Evolutionary conservation across 2,113 vertebrate genomes (phyloP).

Genomic region (Scopus umbretta): DNA sequence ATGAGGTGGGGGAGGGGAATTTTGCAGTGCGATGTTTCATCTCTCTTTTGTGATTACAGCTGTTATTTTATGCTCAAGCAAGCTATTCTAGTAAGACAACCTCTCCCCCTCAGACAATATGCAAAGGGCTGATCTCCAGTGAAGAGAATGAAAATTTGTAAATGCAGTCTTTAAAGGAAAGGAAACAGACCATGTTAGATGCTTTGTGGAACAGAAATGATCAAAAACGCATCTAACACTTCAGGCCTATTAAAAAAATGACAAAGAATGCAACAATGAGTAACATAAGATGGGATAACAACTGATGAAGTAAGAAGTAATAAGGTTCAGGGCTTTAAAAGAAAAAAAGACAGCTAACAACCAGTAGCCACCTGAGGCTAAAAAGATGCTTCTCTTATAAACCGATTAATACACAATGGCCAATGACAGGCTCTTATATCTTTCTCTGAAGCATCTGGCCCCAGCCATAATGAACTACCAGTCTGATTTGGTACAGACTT

Average conservation of each 20-base stretch:
- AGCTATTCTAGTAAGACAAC: slow-evolving; percentile 45
- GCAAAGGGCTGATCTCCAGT: slow-evolving; percentile 28
- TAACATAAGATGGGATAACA: background rate
- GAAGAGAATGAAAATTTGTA: slow-evolving; percentile 8
- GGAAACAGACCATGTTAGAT: background rate
- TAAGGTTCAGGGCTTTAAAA: background rate
- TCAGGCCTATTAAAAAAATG: background rate
- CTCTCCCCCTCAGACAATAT: slow-evolving; percentile 4
- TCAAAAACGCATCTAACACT: background rate
- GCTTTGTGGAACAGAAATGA: background rate
- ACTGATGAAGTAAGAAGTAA: background rate
- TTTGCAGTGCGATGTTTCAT: background rate
- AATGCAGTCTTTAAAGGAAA: background rate
- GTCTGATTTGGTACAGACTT: background rate
- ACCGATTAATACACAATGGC: slow-evolving; percentile 42
- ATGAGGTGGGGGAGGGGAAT: background rate
- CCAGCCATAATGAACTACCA: slow-evolving; percentile 5
- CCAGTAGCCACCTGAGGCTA: slow-evolving; percentile 41
- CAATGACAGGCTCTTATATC: slow-evolving; percentile 1
- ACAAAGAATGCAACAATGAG: background rate
- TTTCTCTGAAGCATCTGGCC: slow-evolving; percentile 51
- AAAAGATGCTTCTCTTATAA: slow-evolving; percentile 16
- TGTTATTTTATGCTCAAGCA: slow-evolving; percentile 26
- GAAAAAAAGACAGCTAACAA: slow-evolving; percentile 3
- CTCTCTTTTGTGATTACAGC: slow-evolving; percentile 38